These are phyloP conservation scores for Melanogrammus aeglefinus DNA, from an alignment of 2,797 vertebrate species.

Conservation along the genomic window DNA sequence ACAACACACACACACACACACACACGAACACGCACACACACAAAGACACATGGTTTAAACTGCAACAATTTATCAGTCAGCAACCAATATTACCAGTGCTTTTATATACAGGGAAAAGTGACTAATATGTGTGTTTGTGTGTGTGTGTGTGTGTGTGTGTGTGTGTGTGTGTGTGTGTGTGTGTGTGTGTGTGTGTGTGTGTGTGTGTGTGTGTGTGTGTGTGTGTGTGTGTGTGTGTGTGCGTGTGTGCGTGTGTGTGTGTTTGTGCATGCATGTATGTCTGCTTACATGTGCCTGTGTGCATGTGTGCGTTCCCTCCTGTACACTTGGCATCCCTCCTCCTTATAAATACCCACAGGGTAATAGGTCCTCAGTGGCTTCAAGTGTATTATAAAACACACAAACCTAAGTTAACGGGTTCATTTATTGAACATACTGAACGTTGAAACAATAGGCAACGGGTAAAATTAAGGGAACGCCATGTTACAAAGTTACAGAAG, in stretches of 20 bases:
- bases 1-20: neutral
- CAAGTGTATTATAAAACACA: conserved; percentile 96
- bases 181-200: too few relatives aligned
- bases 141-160: conserved; percentile 19
- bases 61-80: conserved; percentile 80
- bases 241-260: too few relatives aligned
- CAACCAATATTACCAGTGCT: conserved; percentile 86
- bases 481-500: conserved; percentile 90
- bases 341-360: conserved; percentile 99
- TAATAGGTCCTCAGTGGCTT: conserved; percentile 98
- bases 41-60: conserved; percentile 70
- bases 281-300: neutral
- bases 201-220: neutral
- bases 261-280: neutral
- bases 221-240: conserved; percentile 1
- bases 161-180: too few relatives aligned
- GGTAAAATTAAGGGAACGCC: conserved; percentile 75
- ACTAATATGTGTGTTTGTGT: conserved; percentile 58
- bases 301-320: conserved; percentile 75
- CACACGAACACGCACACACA: too few relatives aligned
- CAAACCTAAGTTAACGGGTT: conserved; percentile 94
- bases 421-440: conserved; percentile 83
- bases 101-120: conserved; percentile 97
- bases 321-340: conserved; percentile 92
- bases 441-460: conserved; percentile 69